Conservation (phyloP, 2,113 vertebrate genomes). For the Istiophorus platypterus region DNA sequence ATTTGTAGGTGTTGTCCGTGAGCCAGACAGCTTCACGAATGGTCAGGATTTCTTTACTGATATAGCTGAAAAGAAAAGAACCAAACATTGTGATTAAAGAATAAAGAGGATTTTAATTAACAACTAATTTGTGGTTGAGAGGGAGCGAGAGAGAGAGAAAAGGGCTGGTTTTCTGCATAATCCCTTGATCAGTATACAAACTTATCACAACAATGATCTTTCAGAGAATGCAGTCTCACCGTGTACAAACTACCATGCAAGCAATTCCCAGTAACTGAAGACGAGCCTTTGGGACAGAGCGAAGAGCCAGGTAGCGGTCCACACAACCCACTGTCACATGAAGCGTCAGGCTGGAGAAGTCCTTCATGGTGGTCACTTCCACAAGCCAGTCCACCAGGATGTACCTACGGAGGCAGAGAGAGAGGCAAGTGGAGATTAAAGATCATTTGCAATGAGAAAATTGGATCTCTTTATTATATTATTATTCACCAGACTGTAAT, state of each 20-base stretch:
- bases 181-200: background rate
- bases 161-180: background rate
- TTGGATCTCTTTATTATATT: background rate
- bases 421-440: background rate
- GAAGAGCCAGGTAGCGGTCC: constrained; percentile 91
- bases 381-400: constrained; percentile 98
- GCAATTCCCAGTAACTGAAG: constrained; percentile 97
- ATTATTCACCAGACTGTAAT: constrained; percentile 15
- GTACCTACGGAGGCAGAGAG: constrained; percentile 85
- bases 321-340: constrained; percentile 95
- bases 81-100: background rate
- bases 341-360: constrained; percentile 94
- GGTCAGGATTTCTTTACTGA: constrained; percentile 96
- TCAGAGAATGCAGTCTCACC: constrained; percentile 81
- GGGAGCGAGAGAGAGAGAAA: too few relatives aligned
- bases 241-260: constrained; percentile 98
- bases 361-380: constrained; percentile 98
- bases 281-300: constrained; percentile 89
- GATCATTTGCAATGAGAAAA: background rate
- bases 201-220: background rate
- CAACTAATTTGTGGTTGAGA: background rate
- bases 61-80: constrained; percentile 76
- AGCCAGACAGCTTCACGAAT: constrained; percentile 98
- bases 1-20: constrained; percentile 98
- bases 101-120: background rate